These are phyloP conservation scores for Nixonia krombeini DNA, from an alignment of 1,140 invertebrate species.

Conservation along the genomic window DNA sequence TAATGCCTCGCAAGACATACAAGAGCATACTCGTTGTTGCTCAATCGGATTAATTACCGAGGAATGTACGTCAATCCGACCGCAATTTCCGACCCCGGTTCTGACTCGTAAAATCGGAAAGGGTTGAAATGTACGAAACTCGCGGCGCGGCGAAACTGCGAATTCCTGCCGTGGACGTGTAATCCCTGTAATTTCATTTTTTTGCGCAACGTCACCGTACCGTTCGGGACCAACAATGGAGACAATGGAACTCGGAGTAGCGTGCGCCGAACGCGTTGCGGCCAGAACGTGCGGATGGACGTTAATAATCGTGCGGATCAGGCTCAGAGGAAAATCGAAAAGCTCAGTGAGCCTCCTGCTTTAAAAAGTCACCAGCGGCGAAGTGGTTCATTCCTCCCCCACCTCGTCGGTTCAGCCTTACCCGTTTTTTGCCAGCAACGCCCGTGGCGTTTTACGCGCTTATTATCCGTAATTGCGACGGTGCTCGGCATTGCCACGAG, in stretches of 20 bases:
- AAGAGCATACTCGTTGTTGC: too few relatives aligned
- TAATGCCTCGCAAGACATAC: too few relatives aligned
- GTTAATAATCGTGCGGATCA: not conserved
- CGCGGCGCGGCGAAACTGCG: too few relatives aligned
- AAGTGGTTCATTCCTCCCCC: not conserved
- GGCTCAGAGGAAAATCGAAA: conserved; percentile 4
- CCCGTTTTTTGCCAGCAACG: conserved; percentile 39
- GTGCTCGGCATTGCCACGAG: conserved; percentile 19
- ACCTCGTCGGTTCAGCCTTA: conserved; percentile 28
- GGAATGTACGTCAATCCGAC: too few relatives aligned
- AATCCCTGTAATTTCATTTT: not conserved
- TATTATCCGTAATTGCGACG: conserved; percentile 47
- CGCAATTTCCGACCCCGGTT: too few relatives aligned
- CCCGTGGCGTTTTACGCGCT: conserved; percentile 42
- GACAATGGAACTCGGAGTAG: not conserved
- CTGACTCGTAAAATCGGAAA: too few relatives aligned
- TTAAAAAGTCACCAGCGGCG: not conserved
- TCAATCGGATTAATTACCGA: too few relatives aligned
- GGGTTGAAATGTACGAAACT: too few relatives aligned
- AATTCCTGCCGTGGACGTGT: not conserved
- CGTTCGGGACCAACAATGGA: not conserved
- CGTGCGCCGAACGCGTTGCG: not conserved
- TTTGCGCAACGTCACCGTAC: not conserved
- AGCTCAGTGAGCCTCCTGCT: not conserved
- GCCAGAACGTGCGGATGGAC: not conserved